Evolutionary conservation across 2,797 vertebrate genomes (phyloP).

Genomic region (Valencia hispanica): DNA sequence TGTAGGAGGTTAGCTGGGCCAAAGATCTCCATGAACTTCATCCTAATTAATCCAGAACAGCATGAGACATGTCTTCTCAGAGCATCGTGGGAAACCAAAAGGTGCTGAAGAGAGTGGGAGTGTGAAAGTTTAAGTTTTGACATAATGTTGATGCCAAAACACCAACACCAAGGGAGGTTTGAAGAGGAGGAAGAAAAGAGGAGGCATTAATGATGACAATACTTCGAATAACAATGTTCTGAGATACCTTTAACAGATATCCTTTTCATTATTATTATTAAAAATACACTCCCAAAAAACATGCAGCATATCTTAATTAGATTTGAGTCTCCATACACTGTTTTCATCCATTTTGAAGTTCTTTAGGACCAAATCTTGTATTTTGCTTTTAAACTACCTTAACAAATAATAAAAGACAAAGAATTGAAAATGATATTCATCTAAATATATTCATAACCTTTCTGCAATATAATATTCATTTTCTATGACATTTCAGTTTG

Average conservation of each 20-base stretch:
- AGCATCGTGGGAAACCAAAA: conserved; percentile 47
- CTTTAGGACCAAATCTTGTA: background rate
- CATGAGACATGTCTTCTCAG: conserved; percentile 41
- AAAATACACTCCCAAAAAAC: background rate
- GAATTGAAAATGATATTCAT: too few species aligned
- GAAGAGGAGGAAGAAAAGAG: conserved; percentile 11
- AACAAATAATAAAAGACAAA: background rate
- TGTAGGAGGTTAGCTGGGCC: conserved; percentile 53
- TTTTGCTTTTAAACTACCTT: background rate
- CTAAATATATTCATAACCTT: background rate
- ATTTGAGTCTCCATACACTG: background rate
- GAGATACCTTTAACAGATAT: conserved; percentile 2
- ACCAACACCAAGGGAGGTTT: conserved; percentile 20
- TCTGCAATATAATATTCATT: background rate
- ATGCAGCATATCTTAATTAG: too few species aligned
- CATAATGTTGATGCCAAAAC: conserved; percentile 51
- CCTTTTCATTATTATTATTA: background rate
- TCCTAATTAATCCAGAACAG: conserved; percentile 66
- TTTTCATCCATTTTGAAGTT: background rate
- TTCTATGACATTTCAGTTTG: background rate
- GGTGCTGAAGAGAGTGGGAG: conserved; percentile 48
- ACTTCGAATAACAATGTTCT: conserved; percentile 10
- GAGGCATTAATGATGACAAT: conserved; percentile 6
- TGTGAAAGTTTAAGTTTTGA: conserved; percentile 63
- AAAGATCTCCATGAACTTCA: conserved; percentile 53